Conservation (phyloP, 1,140 invertebrate genomes). For the Drosophila kanapiae region DNA sequence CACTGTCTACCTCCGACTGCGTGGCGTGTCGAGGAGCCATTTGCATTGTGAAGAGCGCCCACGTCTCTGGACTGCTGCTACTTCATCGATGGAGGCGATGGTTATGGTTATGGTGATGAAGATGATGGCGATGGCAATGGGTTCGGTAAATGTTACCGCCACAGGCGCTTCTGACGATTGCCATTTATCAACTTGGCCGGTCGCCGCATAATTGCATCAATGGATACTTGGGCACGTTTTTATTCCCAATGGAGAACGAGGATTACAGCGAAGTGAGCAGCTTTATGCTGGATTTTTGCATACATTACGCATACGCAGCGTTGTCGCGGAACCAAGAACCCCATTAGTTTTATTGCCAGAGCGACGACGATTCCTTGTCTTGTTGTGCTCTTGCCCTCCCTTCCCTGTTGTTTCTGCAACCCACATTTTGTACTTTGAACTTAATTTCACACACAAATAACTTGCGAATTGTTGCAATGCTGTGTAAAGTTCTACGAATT, state of each 20-base stretch:
- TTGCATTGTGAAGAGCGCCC: slow-evolving; percentile 76
- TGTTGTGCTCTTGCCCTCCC: slow-evolving; percentile 8
- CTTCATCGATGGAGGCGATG: slow-evolving; percentile 18
- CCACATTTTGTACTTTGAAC: slow-evolving; percentile 80
- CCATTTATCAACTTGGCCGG: slow-evolving; percentile 77
- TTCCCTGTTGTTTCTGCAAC: slow-evolving; percentile 45
- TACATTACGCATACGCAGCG: slow-evolving; percentile 73
- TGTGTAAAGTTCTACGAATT: slow-evolving; percentile 30
- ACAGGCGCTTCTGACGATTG: slow-evolving; percentile 58
- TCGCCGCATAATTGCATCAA: slow-evolving; percentile 71
- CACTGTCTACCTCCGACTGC: slow-evolving; percentile 34
- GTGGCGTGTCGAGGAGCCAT: slow-evolving; percentile 76
- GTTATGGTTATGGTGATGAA: slow-evolving; percentile 31
- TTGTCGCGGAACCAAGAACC: slow-evolving; percentile 46
- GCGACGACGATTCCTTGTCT: slow-evolving; percentile 11
- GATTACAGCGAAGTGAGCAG: slow-evolving; percentile 4
- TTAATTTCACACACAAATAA: slow-evolving; percentile 74
- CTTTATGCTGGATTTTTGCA: slow-evolving; percentile 55
- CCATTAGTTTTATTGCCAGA: slow-evolving; percentile 63
- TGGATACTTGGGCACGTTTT: slow-evolving; percentile 75
- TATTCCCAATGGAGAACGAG: not conserved
- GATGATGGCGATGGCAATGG: slow-evolving; percentile 30
- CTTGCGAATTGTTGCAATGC: slow-evolving; percentile 59
- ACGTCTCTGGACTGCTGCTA: not conserved
- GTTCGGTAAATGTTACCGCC: slow-evolving; percentile 42